Evolutionary conservation across 2,797 vertebrate species (phyloP).

Genomic region (Mastacembelus armatus): DNA sequence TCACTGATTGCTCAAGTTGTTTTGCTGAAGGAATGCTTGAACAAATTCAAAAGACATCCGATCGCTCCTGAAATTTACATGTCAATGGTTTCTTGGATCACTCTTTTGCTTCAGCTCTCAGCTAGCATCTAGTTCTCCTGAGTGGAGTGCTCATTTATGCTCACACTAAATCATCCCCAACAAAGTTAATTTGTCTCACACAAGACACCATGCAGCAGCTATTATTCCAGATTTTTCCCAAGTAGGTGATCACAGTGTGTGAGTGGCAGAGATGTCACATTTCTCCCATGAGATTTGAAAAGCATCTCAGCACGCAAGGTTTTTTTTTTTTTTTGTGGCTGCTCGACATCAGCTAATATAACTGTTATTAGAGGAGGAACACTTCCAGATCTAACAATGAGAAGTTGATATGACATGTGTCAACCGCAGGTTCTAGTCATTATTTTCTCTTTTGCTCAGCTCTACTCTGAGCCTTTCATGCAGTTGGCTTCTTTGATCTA

Average conservation of each 20-base stretch:
- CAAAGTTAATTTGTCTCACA: conserved; percentile 44
- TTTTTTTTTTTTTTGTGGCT: conserved; percentile 18
- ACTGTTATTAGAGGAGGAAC: conserved; percentile 51
- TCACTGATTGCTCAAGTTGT: conserved; percentile 55
- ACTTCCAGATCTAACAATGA: conserved; percentile 53
- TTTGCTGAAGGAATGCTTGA: conserved; percentile 15
- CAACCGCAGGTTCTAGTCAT: conserved; percentile 63
- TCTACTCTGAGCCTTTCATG: conserved; percentile 69
- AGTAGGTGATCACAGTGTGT: conserved; percentile 13
- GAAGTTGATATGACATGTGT: conserved; percentile 57
- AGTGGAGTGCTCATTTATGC: conserved; percentile 52
- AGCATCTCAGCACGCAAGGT: conserved; percentile 26
- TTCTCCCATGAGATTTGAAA: conserved; percentile 27
- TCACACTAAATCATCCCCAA: conserved; percentile 39
- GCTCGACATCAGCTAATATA: conserved; percentile 55
- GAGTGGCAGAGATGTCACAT: conserved; percentile 12
- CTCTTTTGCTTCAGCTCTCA: conserved; percentile 38
- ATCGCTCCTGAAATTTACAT: conserved; percentile 33
- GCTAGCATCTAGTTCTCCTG: conserved; percentile 19
- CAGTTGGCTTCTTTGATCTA: conserved; percentile 61
- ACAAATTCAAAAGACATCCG: conserved; percentile 22
- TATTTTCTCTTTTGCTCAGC: conserved; percentile 63
- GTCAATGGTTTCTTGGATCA: conserved; percentile 25
- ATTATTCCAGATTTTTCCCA: conserved; percentile 26
- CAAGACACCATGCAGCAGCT: conserved; percentile 12